Conservation (phyloP, 2,888 invertebrate species). For the Malacosoma neustria region DNA sequence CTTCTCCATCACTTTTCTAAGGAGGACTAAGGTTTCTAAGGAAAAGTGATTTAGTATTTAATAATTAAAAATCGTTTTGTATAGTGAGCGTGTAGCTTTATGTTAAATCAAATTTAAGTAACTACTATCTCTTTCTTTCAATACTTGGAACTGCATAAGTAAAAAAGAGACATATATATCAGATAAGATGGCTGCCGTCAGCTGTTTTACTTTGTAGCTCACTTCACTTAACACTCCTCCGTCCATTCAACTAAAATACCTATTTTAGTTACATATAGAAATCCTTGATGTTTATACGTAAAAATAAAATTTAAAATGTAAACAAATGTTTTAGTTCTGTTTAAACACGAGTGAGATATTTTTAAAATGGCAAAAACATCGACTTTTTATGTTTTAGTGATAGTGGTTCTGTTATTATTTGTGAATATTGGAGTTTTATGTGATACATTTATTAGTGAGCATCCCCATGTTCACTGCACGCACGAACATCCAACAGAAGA, state of each 20-base stretch:
- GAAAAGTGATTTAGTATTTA: too few species aligned
- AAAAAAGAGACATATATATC: constrained; percentile 11
- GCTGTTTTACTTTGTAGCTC: constrained; percentile 16
- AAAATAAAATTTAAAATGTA: constrained; percentile 39
- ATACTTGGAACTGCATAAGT: background rate
- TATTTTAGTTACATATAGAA: constrained; percentile 29
- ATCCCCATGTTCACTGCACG: constrained; percentile 67
- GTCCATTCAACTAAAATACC: constrained; percentile 8
- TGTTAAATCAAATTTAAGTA: background rate
- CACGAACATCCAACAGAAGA: constrained; percentile 80
- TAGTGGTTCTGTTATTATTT: constrained; percentile 26
- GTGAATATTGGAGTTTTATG: constrained; percentile 28
- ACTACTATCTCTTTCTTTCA: constrained; percentile 9
- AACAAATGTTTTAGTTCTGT: constrained; percentile 36
- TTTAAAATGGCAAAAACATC: constrained; percentile 29
- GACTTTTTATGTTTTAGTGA: constrained; percentile 23
- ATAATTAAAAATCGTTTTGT: too few species aligned
- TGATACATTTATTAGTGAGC: constrained; percentile 32
- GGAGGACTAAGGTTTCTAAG: too few species aligned
- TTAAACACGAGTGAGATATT: constrained; percentile 22
- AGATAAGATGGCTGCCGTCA: constrained; percentile 17
- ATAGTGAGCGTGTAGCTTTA: too few species aligned
- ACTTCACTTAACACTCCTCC: constrained; percentile 16
- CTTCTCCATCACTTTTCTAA: too few species aligned
- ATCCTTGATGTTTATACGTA: constrained; percentile 13